Percentiles rank a stretch among this genome's conserved stretches.
phyloP scores from a whole-genome alignment of 2,888 invertebrate genomes.

The Ferdinandea cuprea region DNA sequence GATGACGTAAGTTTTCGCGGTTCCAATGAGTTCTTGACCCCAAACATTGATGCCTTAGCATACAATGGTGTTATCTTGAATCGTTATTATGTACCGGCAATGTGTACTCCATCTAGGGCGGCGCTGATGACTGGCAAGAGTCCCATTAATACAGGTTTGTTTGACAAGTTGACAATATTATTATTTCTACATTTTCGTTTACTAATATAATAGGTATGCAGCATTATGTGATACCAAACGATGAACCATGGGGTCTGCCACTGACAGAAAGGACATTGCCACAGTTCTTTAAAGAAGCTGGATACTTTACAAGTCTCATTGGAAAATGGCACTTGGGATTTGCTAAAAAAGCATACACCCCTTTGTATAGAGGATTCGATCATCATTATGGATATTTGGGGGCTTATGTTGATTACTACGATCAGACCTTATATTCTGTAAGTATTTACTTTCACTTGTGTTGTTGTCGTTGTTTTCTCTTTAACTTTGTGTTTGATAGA shows the following conservation, averaged over 20 bases:
- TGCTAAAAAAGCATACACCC: constrained; percentile 86
- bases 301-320: constrained; percentile 91
- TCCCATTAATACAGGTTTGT: constrained; percentile 89
- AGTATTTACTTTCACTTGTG: constrained; percentile 60
- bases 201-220: constrained; percentile 86
- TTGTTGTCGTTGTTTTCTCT: neutral
- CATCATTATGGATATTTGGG: constrained; percentile 93
- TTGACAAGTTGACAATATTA: neutral
- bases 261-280: constrained; percentile 88
- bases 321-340: constrained; percentile 97
- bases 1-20: constrained; percentile 96
- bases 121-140: constrained; percentile 94
- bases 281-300: constrained; percentile 87
- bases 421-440: constrained; percentile 85
- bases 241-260: constrained; percentile 90
- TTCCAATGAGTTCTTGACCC: constrained; percentile 93
- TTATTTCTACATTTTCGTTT: neutral
- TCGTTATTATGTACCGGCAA: constrained; percentile 90
- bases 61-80: constrained; percentile 93
- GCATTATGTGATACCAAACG: constrained; percentile 87
- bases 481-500: too few species aligned
- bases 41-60: constrained; percentile 94
- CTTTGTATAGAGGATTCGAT: constrained; percentile 90
- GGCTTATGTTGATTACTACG: constrained; percentile 92
- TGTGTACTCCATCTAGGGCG: constrained; percentile 93